Evolutionary conservation across 2,888 invertebrate genomes (phyloP), one percentile per base, ranked within the genome.

Genomic region (Pristionchus fissidentatus): DNA sequence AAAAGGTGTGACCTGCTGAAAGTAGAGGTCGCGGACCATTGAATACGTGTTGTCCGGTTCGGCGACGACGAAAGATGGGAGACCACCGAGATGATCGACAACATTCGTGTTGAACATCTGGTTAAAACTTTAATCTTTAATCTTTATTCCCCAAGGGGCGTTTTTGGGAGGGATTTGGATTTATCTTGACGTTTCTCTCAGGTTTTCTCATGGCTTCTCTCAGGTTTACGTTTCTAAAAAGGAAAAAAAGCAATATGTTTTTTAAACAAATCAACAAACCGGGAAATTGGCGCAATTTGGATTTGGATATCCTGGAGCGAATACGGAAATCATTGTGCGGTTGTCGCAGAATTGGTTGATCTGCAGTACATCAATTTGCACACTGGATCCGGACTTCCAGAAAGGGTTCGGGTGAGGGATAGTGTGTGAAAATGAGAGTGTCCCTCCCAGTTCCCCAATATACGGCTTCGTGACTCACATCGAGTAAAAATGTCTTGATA

Each of bases 341-440:
- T 81, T 46, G 19, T 81, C 80, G n/a, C 80, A 81, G 46, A 29
- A 81, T n/a, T 62, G n/a, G 22, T 81, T 81, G n/a, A 81, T 81
- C 80, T 81, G n/a, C n/a, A n/a, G n/a, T n/a, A n/a, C n/a, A n/a
- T n/a, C n/a, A n/a, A n/a, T n/a, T n/a, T n/a, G n/a, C n/a, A n/a
- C n/a, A n/a, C n/a, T n/a, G n/a, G n/a, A n/a, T n/a, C n/a, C n/a
- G n/a, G n/a, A n/a, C n/a, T n/a, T n/a, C n/a, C n/a, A n/a, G n/a
- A n/a, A n/a, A n/a, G n/a, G n/a, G n/a, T n/a, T n/a, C n/a, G n/a
- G n/a, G n/a, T n/a, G n/a, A n/a, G n/a, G n/a, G n/a, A n/a, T n/a
- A n/a, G n/a, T n/a, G n/a, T n/a, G n/a, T n/a, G 62, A 62, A 81
- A 41, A 49, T 2, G n/a, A 7, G n/a, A 26, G 3, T n/a, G n/a